Evolutionary conservation across 1,140 invertebrate genomes (phyloP), one percentile per base, ranked within the genome.

Genomic region (Yoshiicerus persimilis): DNA sequence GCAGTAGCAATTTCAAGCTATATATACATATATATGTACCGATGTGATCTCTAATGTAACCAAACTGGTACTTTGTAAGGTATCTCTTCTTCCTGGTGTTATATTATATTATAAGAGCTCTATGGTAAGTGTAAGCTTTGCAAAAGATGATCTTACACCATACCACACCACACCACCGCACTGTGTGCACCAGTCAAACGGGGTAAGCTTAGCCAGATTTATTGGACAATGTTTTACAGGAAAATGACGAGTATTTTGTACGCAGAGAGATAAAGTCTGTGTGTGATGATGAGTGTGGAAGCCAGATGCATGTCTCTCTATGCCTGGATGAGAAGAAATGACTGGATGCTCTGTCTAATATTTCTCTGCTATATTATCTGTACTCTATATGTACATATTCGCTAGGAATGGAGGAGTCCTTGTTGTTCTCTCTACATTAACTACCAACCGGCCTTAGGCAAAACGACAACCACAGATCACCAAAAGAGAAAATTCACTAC

Each of bases 211-310:
- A 84, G 83, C 83, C 83, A 84, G 83, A 84, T 84, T 84, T 84
- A 84, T 84, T 84, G 83, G 83, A 84, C 83, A 84, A 62, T 84
- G 83, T 84, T 41, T 84, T 84, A 80, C 75, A 80, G 75, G 75
- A 85, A 85, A 85, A 85, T 85, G 83, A 85, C 83, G 83, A 85
- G 83, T 47, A 85, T 85, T 85, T 85, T 85, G 83, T 47, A 85
- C 25, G 83, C 39, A 85, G 27, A 84, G 80, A 85, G 83, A 85
- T 85, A 85, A 62, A 85, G 83, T 85, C 75, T 80, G 75, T 80
- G 75, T 32, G 30, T 30, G 25, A 47, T 85, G 83, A 85, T 85
- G 83, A 85, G 83, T 62, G 27, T 85, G 83, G 39, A 47, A 47
- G 83, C 83, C 83, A 85, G 83, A 85, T 85, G 83, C 83, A 56